Evolutionary conservation across 2,113 vertebrate genomes (phyloP).

Genomic region (Eubucco bourcierii): DNA sequence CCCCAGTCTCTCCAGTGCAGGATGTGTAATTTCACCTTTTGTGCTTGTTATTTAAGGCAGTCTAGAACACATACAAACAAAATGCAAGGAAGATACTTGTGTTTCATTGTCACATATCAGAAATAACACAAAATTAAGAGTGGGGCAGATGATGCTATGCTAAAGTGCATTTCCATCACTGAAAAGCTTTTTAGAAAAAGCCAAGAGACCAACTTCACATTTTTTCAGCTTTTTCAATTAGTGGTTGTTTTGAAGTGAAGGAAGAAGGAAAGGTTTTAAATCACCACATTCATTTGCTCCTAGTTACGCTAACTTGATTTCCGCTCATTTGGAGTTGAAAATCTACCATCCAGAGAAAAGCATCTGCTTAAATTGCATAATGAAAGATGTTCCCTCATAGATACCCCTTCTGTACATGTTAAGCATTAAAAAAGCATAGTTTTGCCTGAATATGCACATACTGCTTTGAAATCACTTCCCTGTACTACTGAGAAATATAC

Average conservation of each 20-base stretch:
- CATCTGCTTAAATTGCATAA: neutral
- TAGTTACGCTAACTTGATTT: neutral
- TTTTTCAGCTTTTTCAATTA: neutral
- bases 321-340: neutral
- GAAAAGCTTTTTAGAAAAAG: neutral
- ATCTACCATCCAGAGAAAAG: neutral
- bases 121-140: neutral
- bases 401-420: neutral
- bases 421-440: rapidly evolving
- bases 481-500: neutral
- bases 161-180: neutral
- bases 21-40: neutral
- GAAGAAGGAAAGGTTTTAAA: neutral
- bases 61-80: neutral
- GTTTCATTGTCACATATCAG: neutral
- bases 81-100: neutral
- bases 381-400: neutral
- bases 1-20: neutral
- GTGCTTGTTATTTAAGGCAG: neutral
- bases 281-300: neutral
- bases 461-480: neutral
- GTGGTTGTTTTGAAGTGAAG: neutral
- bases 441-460: neutral
- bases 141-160: neutral
- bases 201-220: neutral